Evolutionary conservation across 2,888 invertebrate species (phyloP), one percentile per base, ranked within the genome.

Genomic region (Tetragonisca angustula): DNA sequence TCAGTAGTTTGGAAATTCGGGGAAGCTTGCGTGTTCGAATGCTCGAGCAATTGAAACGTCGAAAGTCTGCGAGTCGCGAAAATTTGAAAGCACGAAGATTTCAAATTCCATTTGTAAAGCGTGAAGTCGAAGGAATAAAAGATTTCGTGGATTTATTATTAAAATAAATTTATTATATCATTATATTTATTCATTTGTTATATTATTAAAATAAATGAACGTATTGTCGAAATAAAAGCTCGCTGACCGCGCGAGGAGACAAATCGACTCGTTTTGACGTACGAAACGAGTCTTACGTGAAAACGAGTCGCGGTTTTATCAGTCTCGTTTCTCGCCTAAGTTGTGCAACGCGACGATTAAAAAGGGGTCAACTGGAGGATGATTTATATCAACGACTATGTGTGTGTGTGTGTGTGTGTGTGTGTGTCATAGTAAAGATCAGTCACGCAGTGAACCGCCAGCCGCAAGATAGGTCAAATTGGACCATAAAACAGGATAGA

Each of bases 291-390:
- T 56, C 52, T 81, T 70, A 68, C 71, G 79, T 54, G 86, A 74
- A 74, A 76, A 76, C 73, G 27, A 43, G 43, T 50, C 27, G 77
- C 78, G 70, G 54, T 64, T 83, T 79, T 76, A 81, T 84, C 81
- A 62, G 73, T 13, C 65, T 72, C 9, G 24, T 68, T 77, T 11
- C 69, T 72, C 64, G 74, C 27, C 62, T n/a, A 74, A 56, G 70
- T 86, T 83, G 76, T 78, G 84, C 75, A 84, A 88, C 71, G 43
- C 43, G 88, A 64, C 80, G 87, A 90, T 89, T 89, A 89, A 88
- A 90, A 91, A 90, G 91, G 84, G 91, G 92, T 92, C 92, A 92
- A 91, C 86, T 90, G 77, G 85, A 84, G 84, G 84, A 89, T 88
- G 90, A 92, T 90, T 91, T 90, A 89, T 90, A 90, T 92, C 91